Evolutionary conservation across 2,888 invertebrate genomes (phyloP).

Genomic region (Thecocarcelia acutangulata): DNA sequence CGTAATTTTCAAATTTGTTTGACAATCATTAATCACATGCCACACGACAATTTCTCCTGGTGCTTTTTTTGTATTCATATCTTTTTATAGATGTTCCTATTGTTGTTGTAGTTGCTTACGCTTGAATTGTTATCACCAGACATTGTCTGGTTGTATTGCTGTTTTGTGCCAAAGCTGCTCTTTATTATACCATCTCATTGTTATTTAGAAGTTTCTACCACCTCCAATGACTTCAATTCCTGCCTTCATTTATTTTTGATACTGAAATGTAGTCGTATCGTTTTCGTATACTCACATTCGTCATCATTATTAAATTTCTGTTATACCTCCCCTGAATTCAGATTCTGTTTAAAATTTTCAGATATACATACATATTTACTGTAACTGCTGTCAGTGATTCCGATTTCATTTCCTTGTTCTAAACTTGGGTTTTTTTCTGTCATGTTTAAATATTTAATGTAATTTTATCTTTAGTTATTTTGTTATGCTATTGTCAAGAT

Average conservation of each 20-base stretch:
- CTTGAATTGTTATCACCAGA: constrained; percentile 77
- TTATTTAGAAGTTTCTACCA: constrained; percentile 34
- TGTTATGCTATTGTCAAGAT: constrained; percentile 30
- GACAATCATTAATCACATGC: constrained; percentile 79
- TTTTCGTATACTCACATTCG: constrained; percentile 46
- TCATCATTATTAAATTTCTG: constrained; percentile 61
- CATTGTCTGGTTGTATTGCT: constrained; percentile 60
- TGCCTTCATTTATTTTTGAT: constrained; percentile 51
- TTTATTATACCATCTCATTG: constrained; percentile 37
- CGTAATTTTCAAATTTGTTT: constrained; percentile 75
- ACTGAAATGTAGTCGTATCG: constrained; percentile 60
- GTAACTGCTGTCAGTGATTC: constrained; percentile 57
- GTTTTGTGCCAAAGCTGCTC: constrained; percentile 54
- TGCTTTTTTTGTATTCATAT: constrained; percentile 27
- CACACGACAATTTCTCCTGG: constrained; percentile 76
- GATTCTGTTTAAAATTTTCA: constrained; percentile 40
- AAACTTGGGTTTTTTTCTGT: not conserved
- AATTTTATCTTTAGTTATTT: constrained; percentile 61
- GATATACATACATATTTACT: constrained; percentile 24
- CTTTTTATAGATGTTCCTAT: constrained; percentile 29
- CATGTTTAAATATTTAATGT: constrained; percentile 68
- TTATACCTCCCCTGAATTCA: constrained; percentile 48
- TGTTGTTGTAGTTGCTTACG: constrained; percentile 69
- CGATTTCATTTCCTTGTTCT: constrained; percentile 64
- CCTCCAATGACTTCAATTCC: constrained; percentile 63